Evolutionary conservation across 2,113 vertebrate species (phyloP), one percentile per base, ranked within the genome.

Genomic region (Lasiurus borealis): DNA sequence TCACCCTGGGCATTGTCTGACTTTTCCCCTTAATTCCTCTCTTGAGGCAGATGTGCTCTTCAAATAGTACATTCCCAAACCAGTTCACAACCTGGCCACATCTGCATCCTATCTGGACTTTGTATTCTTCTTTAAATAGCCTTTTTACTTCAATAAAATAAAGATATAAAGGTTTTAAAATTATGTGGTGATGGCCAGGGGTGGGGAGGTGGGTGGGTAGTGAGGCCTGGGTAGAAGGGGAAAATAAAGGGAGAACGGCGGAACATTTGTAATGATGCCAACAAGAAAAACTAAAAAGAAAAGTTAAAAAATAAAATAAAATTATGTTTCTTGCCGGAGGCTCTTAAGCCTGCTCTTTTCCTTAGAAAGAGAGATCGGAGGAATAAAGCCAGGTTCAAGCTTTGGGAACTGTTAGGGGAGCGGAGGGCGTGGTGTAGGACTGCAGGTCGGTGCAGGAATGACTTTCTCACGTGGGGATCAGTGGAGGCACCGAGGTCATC

Each of bases 11-110:
- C 15, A n/a, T 54, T 21, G 71, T 64, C 66, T 66, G 76, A 52
- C 78, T 87, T 82, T 91, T 69, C 85, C 54, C 31, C 95, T 29
- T 40, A 29, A 87, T 75, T 34, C n/a, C 31, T 93, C 85, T 78
- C 86, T 75, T 29, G 93, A 93, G 62, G 69, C 29, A 21, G 23
- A 19, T 44, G 5, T 29, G 5, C 48, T 64, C 48, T 48, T 52
- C 44, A 36, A 23, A 64, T 50, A 34, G 62, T 0, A 1, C 57
- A 78, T 73, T 46, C 46, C 52, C 76, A 87, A 5, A 44, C 19
- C 64, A 48, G 12, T 11, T 59, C 68, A 62, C 40, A 90, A 40
- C 40, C 69, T 19, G 31, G 69, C 29, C 57, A 85, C 31, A 82
- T 75, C 34, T 91, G 77, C 72, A 75, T 75, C 84, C 34, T 89